Evolutionary conservation across 2,888 invertebrate genomes (phyloP), one percentile per base, ranked within the genome.

Genomic region (Chrysotoxum bicinctum): DNA sequence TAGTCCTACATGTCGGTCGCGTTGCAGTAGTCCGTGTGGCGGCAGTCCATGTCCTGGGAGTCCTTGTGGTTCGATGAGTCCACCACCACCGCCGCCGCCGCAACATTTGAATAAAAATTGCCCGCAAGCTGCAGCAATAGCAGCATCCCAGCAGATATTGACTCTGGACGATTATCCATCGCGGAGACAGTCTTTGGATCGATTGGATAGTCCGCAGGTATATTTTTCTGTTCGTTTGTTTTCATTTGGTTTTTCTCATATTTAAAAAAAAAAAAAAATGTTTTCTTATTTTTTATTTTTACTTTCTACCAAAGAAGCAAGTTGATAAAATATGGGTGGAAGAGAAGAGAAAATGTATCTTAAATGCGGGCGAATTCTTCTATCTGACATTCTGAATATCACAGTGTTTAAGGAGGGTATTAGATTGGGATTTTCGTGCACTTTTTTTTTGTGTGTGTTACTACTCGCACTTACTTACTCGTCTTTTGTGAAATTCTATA

Each of bases 151-250:
- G 21, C 91, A 91, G 85, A 88, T 91, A 87, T 88, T 91, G 85
- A 89, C 90, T 58, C 85, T 91, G 75, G 92, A 92, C 45, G 91
- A 92, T 85, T 94, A 94, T 90, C 92, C 95, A 80, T 95, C 95
- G 32, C 92, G 95, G 80, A 90, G 94, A 87, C 94, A 94, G 78
- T 94, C 94, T 26, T 89, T 94, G 87, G 94, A 94, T 89, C 91
- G 94, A 87, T 93, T 94, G 87, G 92, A 92, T 88, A 92, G 92
- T 90, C 92, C 92, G 88, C 92, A 91, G 92, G 92, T 92, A 91
- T 89, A 50, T 16, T 50, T 56, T 43, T 66, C 8, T 50, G 5
- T 77, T 23, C 16, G 40, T 68, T 54, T 43, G 14, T 74, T 62
- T 60, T 54, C 40, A 40, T 50, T 62, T 50, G 19, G 9, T 50